Evolutionary conservation across 2,797 vertebrate species (phyloP).

Genomic region (Betta splendens): DNA sequence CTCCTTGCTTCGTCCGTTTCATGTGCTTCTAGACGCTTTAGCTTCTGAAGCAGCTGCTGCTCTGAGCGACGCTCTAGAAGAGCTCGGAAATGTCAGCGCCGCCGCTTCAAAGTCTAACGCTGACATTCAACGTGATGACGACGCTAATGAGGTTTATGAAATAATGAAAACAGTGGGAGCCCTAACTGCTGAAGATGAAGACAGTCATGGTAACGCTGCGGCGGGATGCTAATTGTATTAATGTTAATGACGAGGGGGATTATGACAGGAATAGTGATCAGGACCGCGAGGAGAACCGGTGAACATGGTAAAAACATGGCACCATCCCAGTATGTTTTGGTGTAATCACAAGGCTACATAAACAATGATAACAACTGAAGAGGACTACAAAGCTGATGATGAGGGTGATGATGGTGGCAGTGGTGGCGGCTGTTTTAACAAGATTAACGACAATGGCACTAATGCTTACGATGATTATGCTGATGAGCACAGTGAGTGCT

Average conservation of each 20-base stretch:
- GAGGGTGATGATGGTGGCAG: no score
- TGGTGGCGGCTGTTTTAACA: no score
- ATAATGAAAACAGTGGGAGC: slow-evolving; percentile 53
- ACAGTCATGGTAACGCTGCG: slow-evolving; percentile 46
- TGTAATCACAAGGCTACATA: no score
- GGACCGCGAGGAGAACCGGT: not conserved
- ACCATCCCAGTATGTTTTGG: no score
- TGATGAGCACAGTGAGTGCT: no score
- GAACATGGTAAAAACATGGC: not conserved
- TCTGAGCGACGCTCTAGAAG: not conserved
- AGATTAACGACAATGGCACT: no score
- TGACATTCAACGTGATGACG: slow-evolving; percentile 21
- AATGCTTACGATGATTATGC: no score
- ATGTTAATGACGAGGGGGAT: slow-evolving; percentile 35
- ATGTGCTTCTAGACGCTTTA: slow-evolving; percentile 11
- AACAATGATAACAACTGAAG: no score
- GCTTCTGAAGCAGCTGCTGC: slow-evolving; percentile 1
- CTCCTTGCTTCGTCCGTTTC: slow-evolving; percentile 4
- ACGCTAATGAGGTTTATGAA: slow-evolving; percentile 44
- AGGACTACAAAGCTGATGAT: no score
- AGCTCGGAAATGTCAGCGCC: not conserved
- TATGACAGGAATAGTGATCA: slow-evolving; percentile 1
- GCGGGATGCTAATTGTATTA: slow-evolving; percentile 61
- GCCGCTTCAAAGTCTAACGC: not conserved
- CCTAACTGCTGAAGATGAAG: slow-evolving; percentile 28